Percentiles rank a stretch among this genome's conserved stretches.
phyloP scores from a whole-genome alignment of 2,113 vertebrate species.

The Chaetodon trifascialis region DNA sequence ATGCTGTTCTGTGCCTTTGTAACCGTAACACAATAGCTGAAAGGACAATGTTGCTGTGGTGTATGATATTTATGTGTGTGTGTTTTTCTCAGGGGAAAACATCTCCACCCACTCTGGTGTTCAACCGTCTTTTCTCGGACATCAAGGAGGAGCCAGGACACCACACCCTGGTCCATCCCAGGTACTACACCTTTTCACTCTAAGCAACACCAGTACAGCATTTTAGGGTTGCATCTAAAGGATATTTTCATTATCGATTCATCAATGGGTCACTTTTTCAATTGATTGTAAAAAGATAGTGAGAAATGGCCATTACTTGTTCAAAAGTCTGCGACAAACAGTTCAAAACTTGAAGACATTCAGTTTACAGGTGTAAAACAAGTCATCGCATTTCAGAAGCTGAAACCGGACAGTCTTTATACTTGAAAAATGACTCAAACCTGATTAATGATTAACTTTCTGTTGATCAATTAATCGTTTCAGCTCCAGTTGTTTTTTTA shows the following conservation, averaged over 20 bases:
- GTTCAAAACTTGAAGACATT: background rate
- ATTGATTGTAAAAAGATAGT: background rate
- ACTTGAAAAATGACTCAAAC: background rate
- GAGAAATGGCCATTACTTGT: background rate
- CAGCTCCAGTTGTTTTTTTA: too few species aligned
- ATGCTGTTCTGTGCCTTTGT: slow-evolving; percentile 17
- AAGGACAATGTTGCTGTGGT: background rate
- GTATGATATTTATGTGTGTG: slow-evolving; percentile 29
- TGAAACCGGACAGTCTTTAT: background rate
- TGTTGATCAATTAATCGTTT: background rate
- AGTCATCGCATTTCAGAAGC: background rate
- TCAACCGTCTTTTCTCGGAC: slow-evolving; percentile 91
- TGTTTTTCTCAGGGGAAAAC: slow-evolving; percentile 84
- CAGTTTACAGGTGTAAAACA: background rate
- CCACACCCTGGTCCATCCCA: slow-evolving; percentile 92
- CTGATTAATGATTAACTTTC: background rate
- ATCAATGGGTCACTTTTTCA: background rate
- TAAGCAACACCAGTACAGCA: background rate
- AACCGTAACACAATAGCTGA: background rate
- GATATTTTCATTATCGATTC: background rate
- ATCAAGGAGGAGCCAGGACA: slow-evolving; percentile 96
- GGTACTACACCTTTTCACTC: slow-evolving; percentile 83
- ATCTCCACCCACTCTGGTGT: slow-evolving; percentile 85
- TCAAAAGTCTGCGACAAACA: background rate
- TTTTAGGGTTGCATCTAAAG: background rate